Evolutionary conservation across 2,113 vertebrate genomes (phyloP).

Genomic region (Tachuris rubrigastra): DNA sequence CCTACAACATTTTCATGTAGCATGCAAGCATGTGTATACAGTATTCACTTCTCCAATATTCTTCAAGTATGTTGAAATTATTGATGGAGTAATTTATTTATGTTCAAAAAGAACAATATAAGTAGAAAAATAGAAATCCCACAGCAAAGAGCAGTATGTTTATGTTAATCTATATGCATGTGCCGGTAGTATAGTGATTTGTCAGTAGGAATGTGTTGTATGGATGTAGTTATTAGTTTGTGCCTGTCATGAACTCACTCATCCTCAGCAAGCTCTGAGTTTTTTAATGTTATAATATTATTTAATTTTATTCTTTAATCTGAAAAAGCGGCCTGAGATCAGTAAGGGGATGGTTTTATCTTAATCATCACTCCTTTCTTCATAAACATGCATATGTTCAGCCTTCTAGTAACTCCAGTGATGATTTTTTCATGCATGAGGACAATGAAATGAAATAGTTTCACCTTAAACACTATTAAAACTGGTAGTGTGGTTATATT

Average conservation of each 20-base stretch:
- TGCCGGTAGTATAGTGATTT: not conserved
- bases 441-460: slow-evolving; percentile 16
- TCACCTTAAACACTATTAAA: slow-evolving; percentile 36
- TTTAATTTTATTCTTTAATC: slow-evolving; percentile 53
- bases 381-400: slow-evolving; percentile 50
- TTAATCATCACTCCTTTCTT: slow-evolving; percentile 43
- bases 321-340: not conserved
- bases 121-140: not conserved
- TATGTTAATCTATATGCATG: not conserved
- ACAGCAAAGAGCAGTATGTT: not conserved
- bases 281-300: slow-evolving; percentile 4
- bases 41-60: not conserved
- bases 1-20: not conserved
- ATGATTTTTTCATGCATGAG: slow-evolving; percentile 3
- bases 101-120: not conserved
- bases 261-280: not conserved
- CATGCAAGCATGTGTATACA: not conserved
- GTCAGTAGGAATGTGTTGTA: not conserved
- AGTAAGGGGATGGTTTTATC: slow-evolving; percentile 24
- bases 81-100: not conserved
- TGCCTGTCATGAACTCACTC: not conserved
- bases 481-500: not conserved
- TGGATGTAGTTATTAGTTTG: not conserved
- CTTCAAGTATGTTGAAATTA: not conserved
- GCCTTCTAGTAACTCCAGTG: not conserved